A percentile compares a stretch with the other conserved stretches of the same genome.
These are phyloP conservation scores for Rachycentron canadum DNA, from an alignment of 2,797 vertebrate species.

Conservation along the genomic window DNA sequence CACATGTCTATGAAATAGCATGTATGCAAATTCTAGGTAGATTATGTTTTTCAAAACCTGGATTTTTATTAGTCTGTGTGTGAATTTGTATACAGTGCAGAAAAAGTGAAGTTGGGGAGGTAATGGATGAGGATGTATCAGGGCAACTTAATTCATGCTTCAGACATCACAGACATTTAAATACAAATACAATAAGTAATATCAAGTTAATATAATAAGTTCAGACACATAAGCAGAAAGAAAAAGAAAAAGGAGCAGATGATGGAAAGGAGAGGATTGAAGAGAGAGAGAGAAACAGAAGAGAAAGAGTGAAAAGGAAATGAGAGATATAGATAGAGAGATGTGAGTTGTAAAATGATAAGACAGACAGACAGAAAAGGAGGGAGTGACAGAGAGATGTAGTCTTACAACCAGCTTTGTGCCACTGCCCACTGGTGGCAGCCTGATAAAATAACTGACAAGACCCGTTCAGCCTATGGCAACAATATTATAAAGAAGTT, in stretches of 20 bases:
- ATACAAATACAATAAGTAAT: conserved; percentile 33
- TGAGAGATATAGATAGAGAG: conserved; percentile 5
- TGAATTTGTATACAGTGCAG: background rate
- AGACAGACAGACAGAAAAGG: conserved; percentile 39
- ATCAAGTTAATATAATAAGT: too few species aligned
- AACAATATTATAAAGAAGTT: conserved; percentile 16
- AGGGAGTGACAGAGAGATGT: conserved; percentile 52
- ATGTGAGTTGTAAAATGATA: conserved; percentile 31
- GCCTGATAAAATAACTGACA: conserved; percentile 84
- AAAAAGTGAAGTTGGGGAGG: background rate
- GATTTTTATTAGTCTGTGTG: conserved; percentile 3
- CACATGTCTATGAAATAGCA: background rate
- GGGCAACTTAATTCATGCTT: conserved; percentile 31
- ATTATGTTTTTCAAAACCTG: background rate
- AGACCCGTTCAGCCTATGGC: conserved; percentile 44
- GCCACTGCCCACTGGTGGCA: conserved; percentile 89
- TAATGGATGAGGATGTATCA: conserved; percentile 37
- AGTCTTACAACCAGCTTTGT: conserved; percentile 80
- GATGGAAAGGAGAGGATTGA: background rate
- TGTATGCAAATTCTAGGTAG: conserved; percentile 18
- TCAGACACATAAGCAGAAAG: conserved; percentile 35
- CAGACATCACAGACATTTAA: conserved; percentile 40
- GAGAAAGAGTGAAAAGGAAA: background rate
- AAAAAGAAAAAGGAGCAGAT: conserved; percentile 23
- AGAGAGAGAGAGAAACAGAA: conserved; percentile 1